Base-by-base conservation (phyloP, 2,797 vertebrate species). In the Yasuhikotakia modesta region DNA sequence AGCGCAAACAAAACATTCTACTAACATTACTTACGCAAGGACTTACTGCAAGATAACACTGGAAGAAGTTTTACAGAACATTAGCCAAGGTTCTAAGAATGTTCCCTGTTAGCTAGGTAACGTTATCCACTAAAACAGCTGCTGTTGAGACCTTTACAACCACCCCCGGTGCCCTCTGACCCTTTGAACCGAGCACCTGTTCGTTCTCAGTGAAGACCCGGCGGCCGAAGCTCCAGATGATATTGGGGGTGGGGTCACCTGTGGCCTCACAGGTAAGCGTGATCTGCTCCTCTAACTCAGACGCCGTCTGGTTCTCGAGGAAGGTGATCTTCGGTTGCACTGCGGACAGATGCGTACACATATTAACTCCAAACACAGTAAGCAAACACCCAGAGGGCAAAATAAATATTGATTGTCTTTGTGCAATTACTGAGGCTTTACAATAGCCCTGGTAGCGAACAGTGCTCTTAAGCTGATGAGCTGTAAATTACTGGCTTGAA, bases 281-380 rank as follows among this genome's bases (percentile, higher is more conserved):
- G 82, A 98, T 95, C 84, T 96, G 94, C 0, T 98, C 95, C 2
- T 98, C 96, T 76, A 97, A 92, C 87, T 99, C 98, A 48, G 94
- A 94, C 2, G 96, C 95, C 0, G 96, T 97, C 91, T 96, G 95
- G 90, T 99, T 98, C 82, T 93, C 95, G 87, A 98, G 90, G 12
- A 95, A 99, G 0, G 96, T 98, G 79, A 99, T 98, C 87, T 95
- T 96, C 74, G 98, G 97, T 89, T 95, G 96, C 79, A 97, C 98
- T 99, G 82, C 46, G 87, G 17, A 32, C 53, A 60, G n/a, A 65
- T 14, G 52, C 67, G 71, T 22, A 70, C 48, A 70, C 46, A 46
- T 19, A 50, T 60, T 24, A 5, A 68, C 35, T 45, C 55, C 66
- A 55, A 76, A 64, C 5, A 24, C 1, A 52, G 22, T 12, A 24